Conservation (phyloP, 2,888 invertebrate genomes). For the Dyspetes luteomarginatus region DNA sequence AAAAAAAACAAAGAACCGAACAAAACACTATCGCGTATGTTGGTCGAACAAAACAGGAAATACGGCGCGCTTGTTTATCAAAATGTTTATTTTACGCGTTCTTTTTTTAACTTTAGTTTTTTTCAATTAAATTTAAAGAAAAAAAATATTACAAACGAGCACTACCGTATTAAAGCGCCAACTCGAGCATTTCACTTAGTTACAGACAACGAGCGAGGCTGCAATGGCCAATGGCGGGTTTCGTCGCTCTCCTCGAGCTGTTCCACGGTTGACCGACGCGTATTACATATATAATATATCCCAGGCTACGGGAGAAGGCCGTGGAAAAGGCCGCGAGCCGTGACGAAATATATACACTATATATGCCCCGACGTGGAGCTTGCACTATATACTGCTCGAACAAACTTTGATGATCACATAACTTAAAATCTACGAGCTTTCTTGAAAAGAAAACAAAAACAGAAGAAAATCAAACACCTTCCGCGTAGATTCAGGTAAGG, state of each 20-base stretch:
- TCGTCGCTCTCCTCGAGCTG: conserved; percentile 23
- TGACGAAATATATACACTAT: conserved; percentile 52
- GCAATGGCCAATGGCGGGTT: conserved; percentile 63
- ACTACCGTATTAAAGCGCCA: conserved; percentile 54
- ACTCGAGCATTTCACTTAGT: conserved; percentile 67
- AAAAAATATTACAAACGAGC: conserved; percentile 41
- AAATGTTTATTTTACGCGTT: background rate
- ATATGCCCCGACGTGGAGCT: background rate
- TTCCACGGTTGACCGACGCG: conserved; percentile 32
- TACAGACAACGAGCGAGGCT: conserved; percentile 55
- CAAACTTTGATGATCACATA: background rate
- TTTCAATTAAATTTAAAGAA: background rate
- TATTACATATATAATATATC: conserved; percentile 46
- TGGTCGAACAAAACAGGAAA: background rate
- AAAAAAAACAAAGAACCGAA: background rate
- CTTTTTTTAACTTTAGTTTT: conserved; percentile 3
- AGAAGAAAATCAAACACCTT: background rate
- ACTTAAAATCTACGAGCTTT: background rate
- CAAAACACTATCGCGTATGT: background rate
- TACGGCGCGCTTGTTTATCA: background rate
- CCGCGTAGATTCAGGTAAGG: background rate
- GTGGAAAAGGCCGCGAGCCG: conserved; percentile 67
- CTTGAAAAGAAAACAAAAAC: background rate
- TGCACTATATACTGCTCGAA: background rate
- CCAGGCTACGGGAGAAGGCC: conserved; percentile 66